These are phyloP conservation scores for Parus major DNA, from an alignment of 2,113 vertebrate species.

Conservation along the genomic window DNA sequence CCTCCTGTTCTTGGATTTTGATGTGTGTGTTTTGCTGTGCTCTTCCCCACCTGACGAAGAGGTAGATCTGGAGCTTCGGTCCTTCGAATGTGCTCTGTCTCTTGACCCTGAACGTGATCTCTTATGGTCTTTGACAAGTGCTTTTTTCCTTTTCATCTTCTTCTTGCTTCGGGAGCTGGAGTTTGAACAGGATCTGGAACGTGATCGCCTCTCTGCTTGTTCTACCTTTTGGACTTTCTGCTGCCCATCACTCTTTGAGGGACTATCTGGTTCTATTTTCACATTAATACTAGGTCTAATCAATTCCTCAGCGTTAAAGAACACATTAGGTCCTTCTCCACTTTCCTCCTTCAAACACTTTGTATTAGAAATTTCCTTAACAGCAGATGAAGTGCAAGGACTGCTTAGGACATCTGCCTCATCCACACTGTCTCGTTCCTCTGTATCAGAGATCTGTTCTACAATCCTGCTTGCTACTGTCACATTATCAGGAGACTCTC, in stretches of 20 bases:
- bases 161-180: slow-evolving; percentile 69
- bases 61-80: slow-evolving; percentile 64
- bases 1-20: slow-evolving; percentile 60
- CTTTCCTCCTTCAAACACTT: slow-evolving; percentile 53
- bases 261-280: slow-evolving; percentile 50
- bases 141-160: slow-evolving; percentile 71
- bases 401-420: background rate
- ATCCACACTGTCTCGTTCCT: background rate
- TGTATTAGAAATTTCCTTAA: background rate
- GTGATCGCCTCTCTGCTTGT: slow-evolving; percentile 43
- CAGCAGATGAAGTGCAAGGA: slow-evolving; percentile 26
- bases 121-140: slow-evolving; percentile 31
- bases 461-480: slow-evolving; percentile 34
- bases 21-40: slow-evolving; percentile 9
- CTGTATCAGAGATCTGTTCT: slow-evolving; percentile 54
- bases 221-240: slow-evolving; percentile 14
- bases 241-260: slow-evolving; percentile 19
- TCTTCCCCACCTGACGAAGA: slow-evolving; percentile 67
- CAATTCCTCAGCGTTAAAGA: slow-evolving; percentile 57
- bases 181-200: slow-evolving; percentile 69
- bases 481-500: background rate
- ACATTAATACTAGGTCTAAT: slow-evolving; percentile 52
- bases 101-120: slow-evolving; percentile 50
- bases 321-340: slow-evolving; percentile 41
- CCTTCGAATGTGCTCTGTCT: slow-evolving; percentile 59